Evolutionary conservation across 2,888 invertebrate species (phyloP), one percentile per base, ranked within the genome.

Genomic region (Nematopogon swammerdamellus): DNA sequence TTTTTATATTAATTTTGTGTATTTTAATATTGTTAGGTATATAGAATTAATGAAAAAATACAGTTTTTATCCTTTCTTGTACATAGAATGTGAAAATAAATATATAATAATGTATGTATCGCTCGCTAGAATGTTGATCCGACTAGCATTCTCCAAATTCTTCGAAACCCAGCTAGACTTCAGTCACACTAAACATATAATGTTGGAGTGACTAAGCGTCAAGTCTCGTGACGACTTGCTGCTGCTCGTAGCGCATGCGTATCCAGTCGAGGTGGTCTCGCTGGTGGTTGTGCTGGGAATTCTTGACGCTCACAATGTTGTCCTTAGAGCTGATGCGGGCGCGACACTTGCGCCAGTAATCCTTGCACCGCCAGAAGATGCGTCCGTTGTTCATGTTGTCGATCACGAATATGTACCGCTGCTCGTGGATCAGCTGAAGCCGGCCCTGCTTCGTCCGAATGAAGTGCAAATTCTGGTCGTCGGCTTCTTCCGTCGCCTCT

Each of bases 321-420:
- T 6, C 5, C 14, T 25, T 19, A 3, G 47, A 47, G 10, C 20
- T 25, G 20, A 47, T 47, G 16, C 47, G 20, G 4, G 47, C 47
- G 25, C 29, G 20, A 25, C 47, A 47, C 47, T 47, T 19, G 25
- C 47, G 47, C 19, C 5, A 14, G 29, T 47, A 47, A 16, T 47
- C 47, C 25, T 14, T 36, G 46, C 55, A 55, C 14, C 49, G 46
- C 55, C 55, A 55, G 18, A 51, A 46, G 19, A 52, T 54, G n/a
- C 50, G 50, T 3, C 50, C 52, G 10, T 19, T 20, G 18, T 20
- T 19, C 29, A 47, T 29, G 18, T n/a, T 10, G 29, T 47, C 47
- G 10, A 25, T 8, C 8, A 47, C 47, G 18, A 47, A 47, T 19
- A 47, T 25, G 29, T 47, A 47, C 5, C 25, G 25, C 18, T 16